Evolutionary conservation across 2,888 invertebrate genomes (phyloP).

Genomic region (Hipparchia sbordonii): DNA sequence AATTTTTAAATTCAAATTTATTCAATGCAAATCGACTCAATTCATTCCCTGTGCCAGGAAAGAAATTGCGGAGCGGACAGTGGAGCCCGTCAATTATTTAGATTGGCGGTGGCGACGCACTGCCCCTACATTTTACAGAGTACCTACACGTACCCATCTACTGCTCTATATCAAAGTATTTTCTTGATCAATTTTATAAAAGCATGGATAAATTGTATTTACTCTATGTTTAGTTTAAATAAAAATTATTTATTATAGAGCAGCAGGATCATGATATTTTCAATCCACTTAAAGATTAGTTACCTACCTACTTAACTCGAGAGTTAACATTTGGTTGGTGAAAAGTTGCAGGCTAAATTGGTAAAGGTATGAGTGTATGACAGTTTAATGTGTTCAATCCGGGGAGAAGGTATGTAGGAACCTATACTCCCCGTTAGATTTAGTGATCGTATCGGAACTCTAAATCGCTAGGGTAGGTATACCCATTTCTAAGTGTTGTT

Average conservation of each 20-base stretch:
- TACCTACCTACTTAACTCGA: no score
- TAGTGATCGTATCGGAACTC: no score
- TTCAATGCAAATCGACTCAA: slow-evolving; percentile 6
- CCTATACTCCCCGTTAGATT: no score
- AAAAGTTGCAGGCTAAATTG: no score
- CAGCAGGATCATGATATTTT: no score
- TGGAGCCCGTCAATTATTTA: slow-evolving; percentile 80
- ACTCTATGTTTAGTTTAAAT: background rate
- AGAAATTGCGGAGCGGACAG: slow-evolving; percentile 73
- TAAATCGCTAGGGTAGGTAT: no score
- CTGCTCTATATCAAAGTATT: slow-evolving; percentile 21
- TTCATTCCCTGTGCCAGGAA: slow-evolving; percentile 48
- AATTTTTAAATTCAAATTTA: background rate
- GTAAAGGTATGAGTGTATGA: no score
- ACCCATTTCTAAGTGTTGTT: slow-evolving; percentile 6
- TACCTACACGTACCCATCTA: slow-evolving; percentile 10
- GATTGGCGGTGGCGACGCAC: slow-evolving; percentile 74
- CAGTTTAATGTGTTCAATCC: no score
- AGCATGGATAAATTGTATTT: background rate
- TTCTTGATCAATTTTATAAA: slow-evolving; percentile 17
- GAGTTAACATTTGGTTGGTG: no score
- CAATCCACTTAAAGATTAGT: no score
- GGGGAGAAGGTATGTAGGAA: no score
- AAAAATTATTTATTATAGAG: no score
- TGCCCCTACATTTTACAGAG: slow-evolving; percentile 46